Base-by-base conservation (phyloP, 2,888 invertebrate genomes). In the Mesorhabditis sp. region DNA sequence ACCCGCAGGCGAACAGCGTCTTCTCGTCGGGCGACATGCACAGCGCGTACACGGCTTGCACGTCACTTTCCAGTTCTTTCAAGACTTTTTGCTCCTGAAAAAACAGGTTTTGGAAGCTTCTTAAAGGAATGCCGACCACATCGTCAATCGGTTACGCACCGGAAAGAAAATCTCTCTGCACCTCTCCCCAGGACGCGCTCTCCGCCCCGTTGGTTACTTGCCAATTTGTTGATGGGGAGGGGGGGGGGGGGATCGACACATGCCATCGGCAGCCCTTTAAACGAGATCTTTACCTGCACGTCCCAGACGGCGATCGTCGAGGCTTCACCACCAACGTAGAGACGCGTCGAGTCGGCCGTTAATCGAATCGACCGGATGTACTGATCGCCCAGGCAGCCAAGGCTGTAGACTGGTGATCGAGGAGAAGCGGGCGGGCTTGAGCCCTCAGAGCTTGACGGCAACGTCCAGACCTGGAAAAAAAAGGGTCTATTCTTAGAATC, bases 1-100 rank as follows among this genome's bases (percentile, higher is more conserved):
- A 93, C 88, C 95, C 95, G 88, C 95, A 96, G 86, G 94, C 94
- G 89, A 95, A 96, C 90, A 95, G 95, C 74, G 94, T 93, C 89
- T 95, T 95, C 61, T 93, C 93, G 87, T 96, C 95, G 0, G 94
- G 94, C 82, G 93, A 93, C 82, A 96, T 94, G 70, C 95, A 95
- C 13, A 96, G 90, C n/a, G 95, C 95, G 86, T 96, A 96, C 87
- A 95, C 96, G 0, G 95, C 95, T 3, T 95, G 95, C 3, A 95
- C 77, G 70, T 92, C 92, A 0, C 94, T 94, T 6, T 94, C 94
- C 76, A 96, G 90, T 87, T 95, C 95, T 10, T 93, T 93, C 86
- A 94, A 93, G 85, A 95, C 93, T 70, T 72, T 74, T 65, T 78
- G 72, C 13, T 75, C 75, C 72, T 82, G 68, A 61, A 80, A 72